These are phyloP conservation scores for Anas platyrhynchos DNA, from an alignment of 2,113 vertebrate genomes.

Conservation along the genomic window DNA sequence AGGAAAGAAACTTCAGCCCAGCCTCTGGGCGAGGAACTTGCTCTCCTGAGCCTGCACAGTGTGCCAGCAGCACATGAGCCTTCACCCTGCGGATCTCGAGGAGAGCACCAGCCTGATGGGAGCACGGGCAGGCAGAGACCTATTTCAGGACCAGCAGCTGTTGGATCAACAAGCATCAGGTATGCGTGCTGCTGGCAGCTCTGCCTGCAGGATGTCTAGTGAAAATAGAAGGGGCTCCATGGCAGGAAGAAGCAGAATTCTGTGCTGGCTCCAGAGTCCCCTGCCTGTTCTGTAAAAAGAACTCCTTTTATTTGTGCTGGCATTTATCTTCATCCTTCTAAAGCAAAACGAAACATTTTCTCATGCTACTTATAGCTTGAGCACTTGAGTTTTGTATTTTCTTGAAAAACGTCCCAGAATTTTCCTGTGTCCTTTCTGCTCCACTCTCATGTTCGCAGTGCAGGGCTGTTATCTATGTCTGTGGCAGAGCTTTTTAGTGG, in stretches of 20 bases:
- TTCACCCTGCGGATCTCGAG: not conserved
- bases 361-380: not conserved
- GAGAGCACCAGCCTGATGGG: not conserved
- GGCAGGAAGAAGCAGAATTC: not conserved
- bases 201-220: not conserved
- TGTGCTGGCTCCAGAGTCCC: not conserved
- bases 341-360: not conserved
- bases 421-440: not conserved
- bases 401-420: not conserved
- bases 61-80: not conserved
- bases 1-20: not conserved
- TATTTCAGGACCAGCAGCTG: not conserved
- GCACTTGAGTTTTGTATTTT: not conserved
- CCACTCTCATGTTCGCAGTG: not conserved
- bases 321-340: not conserved
- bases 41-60: not conserved
- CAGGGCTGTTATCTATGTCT: not conserved
- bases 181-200: not conserved
- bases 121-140: not conserved
- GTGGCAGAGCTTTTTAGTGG: not conserved
- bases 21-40: not conserved
- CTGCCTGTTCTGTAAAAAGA: not conserved
- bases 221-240: not conserved
- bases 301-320: not conserved
- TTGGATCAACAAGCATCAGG: conserved; percentile 6